These are phyloP conservation scores for Amphipyra tragopoginis DNA, from an alignment of 2,888 invertebrate species.

Conservation along the genomic window DNA sequence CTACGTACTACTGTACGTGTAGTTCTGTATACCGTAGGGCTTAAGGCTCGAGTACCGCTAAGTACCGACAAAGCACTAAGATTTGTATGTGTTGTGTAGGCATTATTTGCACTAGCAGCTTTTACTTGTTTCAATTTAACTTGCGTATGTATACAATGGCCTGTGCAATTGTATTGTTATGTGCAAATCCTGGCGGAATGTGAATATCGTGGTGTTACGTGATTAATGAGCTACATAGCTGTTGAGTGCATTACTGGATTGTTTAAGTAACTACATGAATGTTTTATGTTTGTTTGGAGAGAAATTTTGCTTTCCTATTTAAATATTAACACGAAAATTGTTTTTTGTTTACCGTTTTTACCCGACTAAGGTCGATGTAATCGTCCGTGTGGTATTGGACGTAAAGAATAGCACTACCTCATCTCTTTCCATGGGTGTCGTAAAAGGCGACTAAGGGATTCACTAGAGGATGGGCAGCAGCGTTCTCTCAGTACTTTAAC, in stretches of 20 bases:
- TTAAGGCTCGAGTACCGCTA: constrained; percentile 8
- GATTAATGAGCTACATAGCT: constrained; percentile 29
- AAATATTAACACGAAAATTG: no score
- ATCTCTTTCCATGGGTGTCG: no score
- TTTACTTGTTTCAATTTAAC: constrained; percentile 24
- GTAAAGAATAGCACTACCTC: no score
- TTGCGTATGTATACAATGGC: constrained; percentile 18
- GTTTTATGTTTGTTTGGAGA: neutral
- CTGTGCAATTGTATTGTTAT: constrained; percentile 28
- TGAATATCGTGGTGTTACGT: constrained; percentile 20
- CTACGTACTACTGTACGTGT: neutral
- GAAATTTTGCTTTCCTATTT: neutral
- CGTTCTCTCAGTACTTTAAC: no score
- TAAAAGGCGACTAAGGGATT: no score
- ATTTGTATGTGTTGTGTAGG: constrained; percentile 7
- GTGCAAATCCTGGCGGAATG: constrained; percentile 17
- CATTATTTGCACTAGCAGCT: constrained; percentile 12
- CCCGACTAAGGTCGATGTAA: no score
- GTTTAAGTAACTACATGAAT: neutral
- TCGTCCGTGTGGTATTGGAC: no score
- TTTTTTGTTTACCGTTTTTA: no score
- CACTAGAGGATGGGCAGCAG: no score
- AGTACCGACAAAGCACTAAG: constrained; percentile 20
- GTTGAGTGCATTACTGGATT: constrained; percentile 16
- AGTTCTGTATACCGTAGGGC: neutral